phyloP scores from a whole-genome alignment of 2,888 invertebrate species.

The Aphidoletes aphidimyza region DNA sequence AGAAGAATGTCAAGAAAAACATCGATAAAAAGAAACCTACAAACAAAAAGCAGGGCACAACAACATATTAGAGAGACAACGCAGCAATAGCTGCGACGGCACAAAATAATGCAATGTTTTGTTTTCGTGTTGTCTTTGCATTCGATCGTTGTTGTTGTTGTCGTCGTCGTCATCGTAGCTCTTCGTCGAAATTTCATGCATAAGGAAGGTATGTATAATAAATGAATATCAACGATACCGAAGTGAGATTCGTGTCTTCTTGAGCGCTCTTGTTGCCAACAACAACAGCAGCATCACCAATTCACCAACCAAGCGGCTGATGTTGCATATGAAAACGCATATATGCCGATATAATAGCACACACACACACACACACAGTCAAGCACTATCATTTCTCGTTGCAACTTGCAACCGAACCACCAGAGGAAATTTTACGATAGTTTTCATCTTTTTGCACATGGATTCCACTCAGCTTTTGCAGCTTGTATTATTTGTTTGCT shows the following conservation, averaged over 20 bases:
- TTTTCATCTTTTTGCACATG: conserved; percentile 29
- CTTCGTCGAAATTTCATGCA: conserved; percentile 17
- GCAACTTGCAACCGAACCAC: conserved; percentile 32
- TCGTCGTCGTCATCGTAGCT: not conserved
- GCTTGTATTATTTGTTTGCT: conserved; percentile 6
- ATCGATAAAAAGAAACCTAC: conserved; percentile 40
- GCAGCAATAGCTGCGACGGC: conserved; percentile 50
- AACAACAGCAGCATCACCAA: not conserved
- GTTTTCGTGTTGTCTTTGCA: not conserved
- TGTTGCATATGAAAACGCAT: conserved; percentile 6
- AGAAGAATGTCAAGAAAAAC: conserved; percentile 36
- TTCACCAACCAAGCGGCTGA: not conserved
- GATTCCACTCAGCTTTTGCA: conserved; percentile 15
- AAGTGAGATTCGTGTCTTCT: conserved; percentile 7
- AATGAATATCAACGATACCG: conserved; percentile 46
- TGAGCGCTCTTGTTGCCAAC: not conserved
- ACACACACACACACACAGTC: not conserved
- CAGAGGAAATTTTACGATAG: conserved; percentile 46
- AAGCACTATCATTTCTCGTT: conserved; percentile 28
- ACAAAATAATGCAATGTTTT: conserved; percentile 33
- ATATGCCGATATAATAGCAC: conserved; percentile 25
- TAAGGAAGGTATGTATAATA: conserved; percentile 49
- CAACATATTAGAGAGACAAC: conserved; percentile 31
- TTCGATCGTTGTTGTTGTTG: not conserved
- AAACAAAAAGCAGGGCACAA: conserved; percentile 42